Conservation (phyloP, 64 coral and sea anemone genomes). For the Pocillopora verrucosa region DNA sequence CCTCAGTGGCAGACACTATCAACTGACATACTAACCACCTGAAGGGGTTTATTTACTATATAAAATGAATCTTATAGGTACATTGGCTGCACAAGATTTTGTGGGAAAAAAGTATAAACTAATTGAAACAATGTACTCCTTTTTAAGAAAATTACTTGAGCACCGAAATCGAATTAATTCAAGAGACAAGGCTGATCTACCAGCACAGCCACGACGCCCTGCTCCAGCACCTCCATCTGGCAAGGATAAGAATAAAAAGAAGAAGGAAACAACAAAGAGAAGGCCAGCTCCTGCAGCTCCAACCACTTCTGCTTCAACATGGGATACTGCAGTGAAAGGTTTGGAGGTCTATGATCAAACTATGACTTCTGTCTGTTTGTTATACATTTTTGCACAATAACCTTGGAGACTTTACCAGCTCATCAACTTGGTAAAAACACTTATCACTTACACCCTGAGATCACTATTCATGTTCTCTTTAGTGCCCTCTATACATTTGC, state of each 20-base stretch:
- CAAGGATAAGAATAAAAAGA: slow-evolving; percentile 12
- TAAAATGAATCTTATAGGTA: too few relatives aligned
- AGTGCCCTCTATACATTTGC: too few relatives aligned
- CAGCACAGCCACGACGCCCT: slow-evolving; percentile 18
- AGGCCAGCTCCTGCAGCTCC: slow-evolving; percentile 25
- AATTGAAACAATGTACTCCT: neutral
- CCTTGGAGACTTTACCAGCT: too few relatives aligned
- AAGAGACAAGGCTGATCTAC: neutral
- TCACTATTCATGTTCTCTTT: too few relatives aligned
- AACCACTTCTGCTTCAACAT: neutral
- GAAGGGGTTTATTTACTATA: too few relatives aligned
- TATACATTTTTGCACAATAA: too few relatives aligned
- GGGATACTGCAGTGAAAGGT: neutral
- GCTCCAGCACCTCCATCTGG: slow-evolving; percentile 34
- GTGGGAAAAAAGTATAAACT: neutral
- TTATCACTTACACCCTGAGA: too few relatives aligned
- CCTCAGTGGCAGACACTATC: too few relatives aligned
- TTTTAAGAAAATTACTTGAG: slow-evolving; percentile 52
- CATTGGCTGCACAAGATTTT: neutral
- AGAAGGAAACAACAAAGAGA: slow-evolving; percentile 19
- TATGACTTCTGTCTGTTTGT: neutral
- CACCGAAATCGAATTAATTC: slow-evolving; percentile 20
- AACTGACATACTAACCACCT: too few relatives aligned
- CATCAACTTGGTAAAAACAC: too few relatives aligned
- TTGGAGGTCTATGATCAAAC: neutral